These are phyloP conservation scores for Imbricaverruca yamaguchii DNA, from an alignment of 2,888 invertebrate genomes.

Conservation along the genomic window DNA sequence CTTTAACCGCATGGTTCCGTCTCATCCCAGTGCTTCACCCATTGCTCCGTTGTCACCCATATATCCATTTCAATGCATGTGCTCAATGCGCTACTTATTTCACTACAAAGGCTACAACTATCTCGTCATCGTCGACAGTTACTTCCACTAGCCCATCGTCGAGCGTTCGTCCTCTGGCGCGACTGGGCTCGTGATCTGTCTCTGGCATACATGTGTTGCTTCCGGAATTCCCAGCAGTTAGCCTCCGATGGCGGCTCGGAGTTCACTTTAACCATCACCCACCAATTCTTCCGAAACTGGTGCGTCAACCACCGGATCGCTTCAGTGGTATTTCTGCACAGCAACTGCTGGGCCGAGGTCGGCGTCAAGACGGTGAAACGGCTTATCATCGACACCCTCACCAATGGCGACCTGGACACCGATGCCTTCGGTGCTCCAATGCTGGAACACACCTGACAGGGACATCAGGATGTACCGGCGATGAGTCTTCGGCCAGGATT, in stretches of 20 bases:
- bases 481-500: constrained; percentile 27
- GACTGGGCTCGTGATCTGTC: constrained; percentile 11
- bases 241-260: constrained; percentile 25
- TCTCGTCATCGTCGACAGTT: constrained; percentile 24
- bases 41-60: not conserved
- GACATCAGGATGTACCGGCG: constrained; percentile 25
- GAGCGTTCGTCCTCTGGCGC: constrained; percentile 12
- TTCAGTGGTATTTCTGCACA: constrained; percentile 24
- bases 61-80: constrained; percentile 25
- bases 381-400: constrained; percentile 23
- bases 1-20: constrained; percentile 25
- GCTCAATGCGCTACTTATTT: constrained; percentile 21
- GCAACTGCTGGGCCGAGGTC: constrained; percentile 26
- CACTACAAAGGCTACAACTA: constrained; percentile 22
- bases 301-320: constrained; percentile 24
- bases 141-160: constrained; percentile 25
- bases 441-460: constrained; percentile 25
- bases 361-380: constrained; percentile 24
- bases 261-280: constrained; percentile 23
- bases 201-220: constrained; percentile 20
- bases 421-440: constrained; percentile 26
- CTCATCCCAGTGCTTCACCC: constrained; percentile 27
- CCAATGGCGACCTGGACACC: constrained; percentile 25
- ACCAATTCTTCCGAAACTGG: constrained; percentile 18
- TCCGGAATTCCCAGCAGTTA: constrained; percentile 24